Conservation (phyloP, 2,113 vertebrate species). For the Heterotilapia buettikoferi region DNA sequence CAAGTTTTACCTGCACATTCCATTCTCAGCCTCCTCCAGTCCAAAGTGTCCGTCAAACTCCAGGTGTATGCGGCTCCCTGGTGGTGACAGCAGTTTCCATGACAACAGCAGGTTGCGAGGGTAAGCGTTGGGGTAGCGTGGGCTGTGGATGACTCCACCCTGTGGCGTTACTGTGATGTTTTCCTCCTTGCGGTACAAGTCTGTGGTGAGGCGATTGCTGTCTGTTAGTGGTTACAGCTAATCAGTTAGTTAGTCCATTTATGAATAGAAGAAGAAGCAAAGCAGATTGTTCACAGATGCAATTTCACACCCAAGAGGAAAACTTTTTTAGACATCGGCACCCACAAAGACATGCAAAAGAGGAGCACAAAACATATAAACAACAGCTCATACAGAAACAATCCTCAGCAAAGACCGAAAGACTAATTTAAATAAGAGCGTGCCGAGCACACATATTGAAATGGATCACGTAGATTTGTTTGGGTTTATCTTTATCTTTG, state of each 20-base stretch:
- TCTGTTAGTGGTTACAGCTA: conserved; percentile 91
- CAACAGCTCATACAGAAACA: not conserved
- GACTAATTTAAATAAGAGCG: not conserved
- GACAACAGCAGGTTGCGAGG: conserved; percentile 90
- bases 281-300: not conserved
- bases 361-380: not conserved
- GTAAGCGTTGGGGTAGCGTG: conserved; percentile 91
- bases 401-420: not conserved
- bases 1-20: conserved; percentile 84
- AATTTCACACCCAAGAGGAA: not conserved
- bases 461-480: not conserved
- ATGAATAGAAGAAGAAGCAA: conserved; percentile 44
- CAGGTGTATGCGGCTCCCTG: conserved; percentile 83
- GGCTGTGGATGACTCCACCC: conserved; percentile 84
- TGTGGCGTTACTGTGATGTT: conserved; percentile 78
- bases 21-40: conserved; percentile 91
- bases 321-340: not conserved
- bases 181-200: conserved; percentile 92
- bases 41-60: conserved; percentile 90
- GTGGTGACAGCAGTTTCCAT: conserved; percentile 85
- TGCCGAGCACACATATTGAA: not conserved
- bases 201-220: conserved; percentile 90
- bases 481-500: not conserved
- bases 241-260: conserved; percentile 84
- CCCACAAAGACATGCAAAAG: not conserved